Conservation (phyloP, 2,113 vertebrate genomes). For the Trinectes maculatus region DNA sequence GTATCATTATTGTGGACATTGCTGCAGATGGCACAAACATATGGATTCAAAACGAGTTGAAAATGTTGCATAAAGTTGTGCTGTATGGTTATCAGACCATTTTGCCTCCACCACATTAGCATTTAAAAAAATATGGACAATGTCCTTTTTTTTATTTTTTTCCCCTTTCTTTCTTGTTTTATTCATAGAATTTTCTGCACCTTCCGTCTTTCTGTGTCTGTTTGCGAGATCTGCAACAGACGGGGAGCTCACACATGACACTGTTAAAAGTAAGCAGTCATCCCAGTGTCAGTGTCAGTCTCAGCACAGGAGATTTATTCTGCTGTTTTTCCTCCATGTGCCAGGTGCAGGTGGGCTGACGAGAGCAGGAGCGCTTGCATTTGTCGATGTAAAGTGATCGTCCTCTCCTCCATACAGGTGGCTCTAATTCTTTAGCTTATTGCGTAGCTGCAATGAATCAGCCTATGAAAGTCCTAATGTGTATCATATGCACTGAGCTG, state of each 20-base stretch:
- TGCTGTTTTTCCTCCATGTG: slow-evolving; percentile 9
- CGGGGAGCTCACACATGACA: background rate
- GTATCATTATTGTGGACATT: background rate
- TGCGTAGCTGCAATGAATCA: slow-evolving; percentile 39
- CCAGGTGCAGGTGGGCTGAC: slow-evolving; percentile 40
- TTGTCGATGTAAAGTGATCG: slow-evolving; percentile 13
- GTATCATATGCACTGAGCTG: slow-evolving; percentile 40
- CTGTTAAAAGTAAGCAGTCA: slow-evolving; percentile 6
- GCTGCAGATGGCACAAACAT: background rate
- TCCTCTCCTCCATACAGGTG: slow-evolving; percentile 35
- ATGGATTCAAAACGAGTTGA: no score
- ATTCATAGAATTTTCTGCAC: background rate
- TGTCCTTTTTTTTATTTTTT: background rate
- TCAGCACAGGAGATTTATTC: slow-evolving; percentile 26
- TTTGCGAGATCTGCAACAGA: background rate
- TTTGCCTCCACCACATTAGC: background rate
- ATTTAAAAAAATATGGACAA: background rate
- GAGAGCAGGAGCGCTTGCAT: slow-evolving; percentile 19
- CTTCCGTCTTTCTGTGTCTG: background rate
- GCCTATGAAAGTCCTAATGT: slow-evolving; percentile 41
- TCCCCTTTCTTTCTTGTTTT: background rate
- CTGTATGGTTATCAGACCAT: background rate
- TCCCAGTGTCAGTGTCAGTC: background rate
- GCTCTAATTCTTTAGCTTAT: slow-evolving; percentile 54
- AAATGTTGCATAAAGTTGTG: background rate